Base-by-base conservation (phyloP, 2,113 vertebrate genomes). In the Cochlearius cochlearius region DNA sequence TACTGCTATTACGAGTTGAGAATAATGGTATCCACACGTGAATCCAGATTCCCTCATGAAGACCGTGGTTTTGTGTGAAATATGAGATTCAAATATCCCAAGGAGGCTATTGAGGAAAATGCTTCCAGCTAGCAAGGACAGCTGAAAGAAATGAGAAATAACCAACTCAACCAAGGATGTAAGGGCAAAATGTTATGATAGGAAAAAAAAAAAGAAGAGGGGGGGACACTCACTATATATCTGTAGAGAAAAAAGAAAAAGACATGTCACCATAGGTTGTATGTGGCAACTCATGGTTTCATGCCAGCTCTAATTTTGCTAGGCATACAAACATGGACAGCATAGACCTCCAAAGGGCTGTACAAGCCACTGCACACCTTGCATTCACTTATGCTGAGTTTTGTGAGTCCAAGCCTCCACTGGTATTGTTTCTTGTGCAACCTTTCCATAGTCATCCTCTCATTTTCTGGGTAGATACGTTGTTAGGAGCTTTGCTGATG, bases 71-170 rank as follows among this genome's bases (percentile, higher is more conserved):
- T 79, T 88, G 49, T 30, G 41, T 50, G 81, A 94, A 92, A 79
- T 5, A 8, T 11, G 59, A 86, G 80, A 90, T 83, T 77, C 71
- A 62, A 60, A 29, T 62, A 76, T 60, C 63, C 67, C 78, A n/a
- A 41, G 15, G 36, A 62, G 45, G 21, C 39, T 53, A 49, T 3
- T 60, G 30, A 88, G 16, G 34, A 82, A 52, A 94, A 80, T 41
- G 49, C 34, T 60, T 90, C 41, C 69, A 67, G 47, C 43, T 68
- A 80, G 39, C 45, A 86, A 84, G 45, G 43, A 79, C 5, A 92
- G 36, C 45, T 67, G 41, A 77, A 86, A 67, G 45, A 80, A 94
- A 84, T 45, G 36, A 73, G 50, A 84, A 80, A 86, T 50, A 84
- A 81, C 39, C 16, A 84, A 49, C 7, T 4, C 36, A 84, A 10